A percentile compares a stretch with the other conserved stretches of the same genome.
phyloP scores from a whole-genome alignment of 2,113 vertebrate genomes.

The Asarcornis scutulata region DNA sequence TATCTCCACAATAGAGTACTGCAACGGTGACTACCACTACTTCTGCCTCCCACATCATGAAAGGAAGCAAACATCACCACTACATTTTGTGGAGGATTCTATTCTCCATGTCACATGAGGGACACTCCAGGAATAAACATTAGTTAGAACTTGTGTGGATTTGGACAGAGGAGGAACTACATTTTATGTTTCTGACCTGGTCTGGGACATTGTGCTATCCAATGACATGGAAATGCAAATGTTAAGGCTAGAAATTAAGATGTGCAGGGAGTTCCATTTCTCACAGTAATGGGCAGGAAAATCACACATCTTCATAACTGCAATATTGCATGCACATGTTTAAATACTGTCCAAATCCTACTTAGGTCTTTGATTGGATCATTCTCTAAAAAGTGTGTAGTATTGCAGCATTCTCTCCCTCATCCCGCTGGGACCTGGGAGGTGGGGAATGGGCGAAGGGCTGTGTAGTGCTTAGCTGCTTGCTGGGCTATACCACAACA shows the following conservation, averaged over 20 bases:
- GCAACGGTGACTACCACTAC: fast-evolving
- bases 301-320: not conserved
- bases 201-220: not conserved
- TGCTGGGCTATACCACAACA: no score
- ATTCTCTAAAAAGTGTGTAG: not conserved
- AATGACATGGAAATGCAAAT: not conserved
- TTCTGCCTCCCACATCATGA: not conserved
- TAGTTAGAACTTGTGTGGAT: not conserved
- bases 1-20: not conserved
- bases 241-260: not conserved
- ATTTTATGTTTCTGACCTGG: not conserved
- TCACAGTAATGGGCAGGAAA: not conserved
- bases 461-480: no score
- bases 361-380: not conserved
- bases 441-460: no score
- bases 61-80: not conserved
- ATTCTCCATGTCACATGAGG: not conserved
- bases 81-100: not conserved
- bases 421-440: no score
- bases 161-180: not conserved
- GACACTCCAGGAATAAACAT: not conserved
- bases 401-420: not conserved
- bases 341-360: not conserved
- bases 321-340: not conserved
- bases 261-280: not conserved